These are phyloP conservation scores for Diadema setosum DNA, from an alignment of 35 echinoderm and acorn worm genomes.

Conservation along the genomic window DNA sequence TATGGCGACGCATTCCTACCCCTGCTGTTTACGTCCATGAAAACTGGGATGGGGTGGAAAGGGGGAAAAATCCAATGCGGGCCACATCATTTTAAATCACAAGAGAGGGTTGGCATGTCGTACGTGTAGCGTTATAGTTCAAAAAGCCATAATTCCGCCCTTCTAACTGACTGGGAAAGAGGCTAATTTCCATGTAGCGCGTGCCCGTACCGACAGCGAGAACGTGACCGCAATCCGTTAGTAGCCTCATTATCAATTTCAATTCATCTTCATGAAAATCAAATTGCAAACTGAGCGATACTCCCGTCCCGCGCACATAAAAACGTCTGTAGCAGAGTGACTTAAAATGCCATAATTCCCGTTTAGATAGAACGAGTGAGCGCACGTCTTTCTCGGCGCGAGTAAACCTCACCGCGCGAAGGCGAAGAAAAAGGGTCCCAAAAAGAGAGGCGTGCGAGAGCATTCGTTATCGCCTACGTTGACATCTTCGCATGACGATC, in stretches of 20 bases:
- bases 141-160: conserved; percentile 6
- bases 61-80: too few species aligned
- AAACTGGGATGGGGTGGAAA: too few species aligned
- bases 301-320: background rate
- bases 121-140: background rate
- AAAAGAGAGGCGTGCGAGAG: background rate
- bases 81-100: too few species aligned
- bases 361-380: too few species aligned
- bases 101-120: background rate
- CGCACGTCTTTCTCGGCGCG: too few species aligned
- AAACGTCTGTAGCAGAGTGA: background rate
- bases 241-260: conserved; percentile 6
- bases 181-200: background rate
- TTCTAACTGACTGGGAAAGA: background rate
- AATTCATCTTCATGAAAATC: conserved; percentile 4
- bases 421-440: too few species aligned
- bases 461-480: background rate
- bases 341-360: conserved; percentile 14
- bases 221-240: background rate
- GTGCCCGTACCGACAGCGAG: background rate
- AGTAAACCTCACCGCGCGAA: background rate
- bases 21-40: too few species aligned
- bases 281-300: conserved; percentile 2
- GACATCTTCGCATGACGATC: background rate
- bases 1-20: too few species aligned